Conservation (phyloP, 2,797 vertebrate species). For the Denticeps clupeoides region DNA sequence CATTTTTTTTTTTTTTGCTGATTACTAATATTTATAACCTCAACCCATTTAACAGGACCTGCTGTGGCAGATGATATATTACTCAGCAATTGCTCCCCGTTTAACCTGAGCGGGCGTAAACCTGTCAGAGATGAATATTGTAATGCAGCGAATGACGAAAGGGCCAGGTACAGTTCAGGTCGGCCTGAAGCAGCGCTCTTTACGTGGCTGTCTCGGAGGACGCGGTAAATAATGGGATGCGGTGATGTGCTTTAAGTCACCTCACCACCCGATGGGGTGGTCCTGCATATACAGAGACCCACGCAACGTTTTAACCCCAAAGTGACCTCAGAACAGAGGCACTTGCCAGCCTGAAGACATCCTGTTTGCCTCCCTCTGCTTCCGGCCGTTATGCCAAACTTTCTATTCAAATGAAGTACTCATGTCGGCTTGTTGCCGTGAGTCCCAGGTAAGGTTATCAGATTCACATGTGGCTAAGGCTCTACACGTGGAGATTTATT, state of each 20-base stretch:
- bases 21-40: slow-evolving; percentile 69
- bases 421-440: slow-evolving; percentile 14
- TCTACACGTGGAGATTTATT: slow-evolving; percentile 23
- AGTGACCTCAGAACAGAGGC: no score
- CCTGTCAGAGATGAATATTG: slow-evolving; percentile 49
- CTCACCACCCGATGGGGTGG: background rate
- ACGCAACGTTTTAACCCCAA: no score
- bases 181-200: slow-evolving; percentile 18
- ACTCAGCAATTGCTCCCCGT: slow-evolving; percentile 49
- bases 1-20: slow-evolving; percentile 35
- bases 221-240: slow-evolving; percentile 23
- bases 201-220: slow-evolving; percentile 9
- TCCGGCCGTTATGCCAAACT: background rate
- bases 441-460: slow-evolving; percentile 10
- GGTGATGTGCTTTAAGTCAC: background rate
- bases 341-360: no score
- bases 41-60: slow-evolving; percentile 52
- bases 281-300: no score
- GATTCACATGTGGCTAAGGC: slow-evolving; percentile 17
- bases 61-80: slow-evolving; percentile 50
- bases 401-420: slow-evolving; percentile 8
- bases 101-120: slow-evolving; percentile 49
- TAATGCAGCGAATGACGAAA: slow-evolving; percentile 43
- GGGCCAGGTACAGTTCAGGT: slow-evolving; percentile 32
- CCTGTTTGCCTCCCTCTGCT: background rate